Base-by-base conservation (phyloP, 2,888 invertebrate genomes). In the Scaeva pyrastri region DNA sequence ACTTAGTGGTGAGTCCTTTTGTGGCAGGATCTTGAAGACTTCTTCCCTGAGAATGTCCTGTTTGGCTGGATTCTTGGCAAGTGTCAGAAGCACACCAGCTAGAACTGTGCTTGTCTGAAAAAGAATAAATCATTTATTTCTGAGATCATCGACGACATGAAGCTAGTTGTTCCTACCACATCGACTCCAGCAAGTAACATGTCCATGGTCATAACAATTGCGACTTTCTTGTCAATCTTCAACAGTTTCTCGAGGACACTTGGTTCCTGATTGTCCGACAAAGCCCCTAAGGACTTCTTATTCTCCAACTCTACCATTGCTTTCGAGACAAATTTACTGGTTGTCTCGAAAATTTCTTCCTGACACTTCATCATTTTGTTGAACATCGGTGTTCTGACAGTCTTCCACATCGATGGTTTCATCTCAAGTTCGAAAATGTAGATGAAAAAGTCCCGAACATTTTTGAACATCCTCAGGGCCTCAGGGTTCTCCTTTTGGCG, bases 181-280 rank as follows among this genome's bases (percentile, higher is more conserved):
- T 96, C 96, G 23, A 96, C 94, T 74, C 96, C 96, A 52, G 95
- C 96, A 79, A 94, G 92, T 8, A 96, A 88, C 95, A 96, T 94
- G 90, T 96, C 96, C 89, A 95, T 94, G 1, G 95, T 95, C 95
- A 96, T 96, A 82, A 95, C 93, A 7, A 94, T 90, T 0, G 96
- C 96, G 10, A 95, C 93, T 89, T 93, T 94, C 87, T 94, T 93
- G 88, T 95, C 94, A 21, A 94, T 93, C 56, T 93, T 93, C 26
- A 95, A 90, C 11, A 96, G 90, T 88, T 94, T 94, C 90, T 96
- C 94, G 48, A 96, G 92, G 2, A 96, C 93, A 90, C 96, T 95
- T 26, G 93, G 91, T n/a, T 93, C 89, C 11, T 80, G 82, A 39
- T 14, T 21, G 19, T 89, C 89, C 1, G 88, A 80, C n/a, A 88